phyloP scores from a whole-genome alignment of 2,113 vertebrate species.

The Noturus placidus region DNA sequence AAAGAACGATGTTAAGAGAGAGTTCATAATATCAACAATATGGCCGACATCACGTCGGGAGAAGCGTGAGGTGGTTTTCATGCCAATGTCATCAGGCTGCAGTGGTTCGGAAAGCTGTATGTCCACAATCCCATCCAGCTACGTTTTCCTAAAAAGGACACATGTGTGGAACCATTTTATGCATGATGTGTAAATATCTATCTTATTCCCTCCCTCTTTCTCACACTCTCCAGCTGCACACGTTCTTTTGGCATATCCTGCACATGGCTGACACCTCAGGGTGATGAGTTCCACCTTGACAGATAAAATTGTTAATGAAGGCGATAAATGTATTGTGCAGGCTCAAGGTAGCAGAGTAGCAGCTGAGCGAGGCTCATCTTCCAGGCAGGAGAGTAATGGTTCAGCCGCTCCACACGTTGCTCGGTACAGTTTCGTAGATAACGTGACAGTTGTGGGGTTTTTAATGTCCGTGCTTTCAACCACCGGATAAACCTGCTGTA shows the following conservation, averaged over 20 bases:
- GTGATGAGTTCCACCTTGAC: slow-evolving; percentile 43
- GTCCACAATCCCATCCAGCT: background rate
- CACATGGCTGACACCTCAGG: slow-evolving; percentile 56
- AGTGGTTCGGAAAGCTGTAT: slow-evolving; percentile 45
- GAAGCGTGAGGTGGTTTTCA: slow-evolving; percentile 61
- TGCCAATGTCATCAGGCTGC: slow-evolving; percentile 60
- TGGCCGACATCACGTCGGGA: slow-evolving; percentile 44
- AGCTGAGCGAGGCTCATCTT: slow-evolving; percentile 11
- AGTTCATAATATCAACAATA: slow-evolving; percentile 40
- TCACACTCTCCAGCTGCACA: background rate
- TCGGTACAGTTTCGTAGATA: slow-evolving; percentile 20
- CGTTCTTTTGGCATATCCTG: slow-evolving; percentile 21
- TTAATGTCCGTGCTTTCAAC: background rate
- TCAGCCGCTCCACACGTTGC: background rate
- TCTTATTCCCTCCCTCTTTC: background rate
- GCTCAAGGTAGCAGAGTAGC: background rate
- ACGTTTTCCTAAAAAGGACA: background rate
- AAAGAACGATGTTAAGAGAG: background rate
- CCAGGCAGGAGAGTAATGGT: background rate
- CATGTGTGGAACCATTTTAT: background rate
- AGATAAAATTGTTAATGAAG: slow-evolving; percentile 51
- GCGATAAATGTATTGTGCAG: slow-evolving; percentile 33
- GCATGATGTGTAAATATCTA: slow-evolving; percentile 27
- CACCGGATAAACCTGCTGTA: slow-evolving; percentile 8
- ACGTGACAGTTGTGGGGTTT: background rate